Base-by-base conservation (phyloP, 2,888 invertebrate genomes). In the Chrysomela aeneicollis region DNA sequence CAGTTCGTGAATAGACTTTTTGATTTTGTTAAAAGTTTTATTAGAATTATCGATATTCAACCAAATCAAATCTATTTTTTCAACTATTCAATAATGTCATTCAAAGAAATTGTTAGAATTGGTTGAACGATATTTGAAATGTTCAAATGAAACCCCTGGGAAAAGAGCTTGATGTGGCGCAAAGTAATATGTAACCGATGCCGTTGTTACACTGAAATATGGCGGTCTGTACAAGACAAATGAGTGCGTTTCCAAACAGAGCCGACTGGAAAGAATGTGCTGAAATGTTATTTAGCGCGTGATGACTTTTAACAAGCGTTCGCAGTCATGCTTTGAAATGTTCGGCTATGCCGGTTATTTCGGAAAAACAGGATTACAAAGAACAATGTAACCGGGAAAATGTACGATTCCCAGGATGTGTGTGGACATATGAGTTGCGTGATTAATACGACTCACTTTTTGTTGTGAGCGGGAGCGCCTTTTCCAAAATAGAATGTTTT, bases 211-310 rank as follows among this genome's bases (percentile, higher is more conserved):
- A 62, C 71, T 76, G 76, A 76, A 73, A 75, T 74, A 76, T 74
- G 69, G 71, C 62, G 72, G 71, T 75, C 73, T 74, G 76, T 71
- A 59, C 61, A 72, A 76, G 76, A 76, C 76, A 76, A 76, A 76
- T 75, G 76, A 71, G 72, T 59, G 65, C 72, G 74, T 74, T 74
- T 73, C 72, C 62, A 73, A 72, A 66, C 73, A 64, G 22, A 59
- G 74, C 59, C 69, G 68, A 57, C 66, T 62, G 71, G 71, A 74
- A 74, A 74, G 71, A 73, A 66, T 67, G 71, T 72, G 72, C 64
- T 73, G 74, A 76, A 76, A 76, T 72, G 74, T 74, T 76, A 76
- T 76, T 76, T 76, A 72, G 74, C 74, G 64, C 71, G 74, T 73
- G 74, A 73, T 69, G 74, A 70, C 68, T 72, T 74, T 69, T 69